Evolutionary conservation across 2,888 invertebrate genomes (phyloP), one percentile per base, ranked within the genome.

Genomic region (Plagodis pulveraria): DNA sequence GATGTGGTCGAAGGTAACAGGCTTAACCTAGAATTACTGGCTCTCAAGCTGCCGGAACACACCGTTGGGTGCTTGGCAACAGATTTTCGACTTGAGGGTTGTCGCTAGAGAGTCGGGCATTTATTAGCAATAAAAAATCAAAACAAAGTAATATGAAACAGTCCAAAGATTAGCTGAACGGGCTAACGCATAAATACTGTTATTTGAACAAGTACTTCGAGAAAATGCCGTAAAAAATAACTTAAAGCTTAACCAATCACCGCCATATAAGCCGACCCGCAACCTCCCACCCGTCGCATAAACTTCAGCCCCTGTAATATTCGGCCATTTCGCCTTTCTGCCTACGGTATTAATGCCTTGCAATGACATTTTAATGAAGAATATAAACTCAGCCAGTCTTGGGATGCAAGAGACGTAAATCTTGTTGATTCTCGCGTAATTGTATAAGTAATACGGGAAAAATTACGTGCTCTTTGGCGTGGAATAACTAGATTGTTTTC

Each of bases 351-450:
- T 71, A 73, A 75, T 72, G 69, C 71, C 69, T 72, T 73, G 72
- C 72, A 74, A 76, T 74, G 75, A 71, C 71, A 76, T 75, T 77
- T 77, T 77, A 76, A 79, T 77, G 75, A 75, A 74, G 67, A 69
- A 64, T 67, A 74, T 75, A 74, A 76, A 76, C 69, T 71, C 63
- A 58, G 22, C 36, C 51, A 52, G 47, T 47, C 51, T 52, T 47
- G 35, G 65, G 65, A 71, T 70, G 68, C 66, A 72, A 66, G 63
- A 54, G 58, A 60, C 63, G 56, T 65, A 65, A 65, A 67, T 65
- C 65, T 63, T 62, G 47, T 61, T 63, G 65, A 60, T 63, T 63
- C 56, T 53, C 45, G 46, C 55, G 62, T 55, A 58, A 61, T 62
- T 57, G 58, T 63, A 56, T 51, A 51, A 40, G 40, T 55, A 59